These are phyloP conservation scores for Sisor rabdophorus DNA, from an alignment of 2,113 vertebrate species.

Conservation along the genomic window DNA sequence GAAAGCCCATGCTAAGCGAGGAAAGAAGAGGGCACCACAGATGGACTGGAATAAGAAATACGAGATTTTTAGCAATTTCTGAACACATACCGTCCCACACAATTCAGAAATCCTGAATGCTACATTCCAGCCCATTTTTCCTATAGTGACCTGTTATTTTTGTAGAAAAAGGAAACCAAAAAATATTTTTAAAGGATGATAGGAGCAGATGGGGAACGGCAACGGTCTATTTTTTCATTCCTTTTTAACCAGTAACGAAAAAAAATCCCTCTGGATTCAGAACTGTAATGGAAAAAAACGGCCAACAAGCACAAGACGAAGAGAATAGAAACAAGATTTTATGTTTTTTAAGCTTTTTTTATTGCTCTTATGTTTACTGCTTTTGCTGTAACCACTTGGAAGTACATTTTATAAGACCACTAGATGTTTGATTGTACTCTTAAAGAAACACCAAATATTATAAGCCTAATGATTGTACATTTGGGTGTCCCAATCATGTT, in stretches of 20 bases:
- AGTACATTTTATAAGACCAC: background rate
- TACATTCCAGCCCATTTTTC: background rate
- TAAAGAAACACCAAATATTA: background rate
- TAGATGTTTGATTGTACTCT: background rate
- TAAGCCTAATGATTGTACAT: background rate
- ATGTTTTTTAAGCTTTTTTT: background rate
- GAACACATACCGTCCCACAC: conserved; percentile 52
- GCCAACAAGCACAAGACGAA: background rate
- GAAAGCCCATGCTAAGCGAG: conserved; percentile 83
- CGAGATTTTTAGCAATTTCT: conserved; percentile 97
- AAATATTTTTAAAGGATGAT: conserved; percentile 20
- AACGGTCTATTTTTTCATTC: background rate
- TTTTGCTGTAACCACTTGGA: background rate
- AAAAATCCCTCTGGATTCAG: background rate
- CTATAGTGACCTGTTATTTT: conserved; percentile 38
- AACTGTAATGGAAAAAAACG: conserved; percentile 6
- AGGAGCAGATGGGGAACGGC: conserved; percentile 16
- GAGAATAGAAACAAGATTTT: background rate
- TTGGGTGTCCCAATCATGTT: background rate
- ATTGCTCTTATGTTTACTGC: conserved; percentile 4
- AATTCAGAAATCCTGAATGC: background rate
- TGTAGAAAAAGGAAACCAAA: conserved; percentile 38
- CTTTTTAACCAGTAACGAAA: conserved; percentile 3
- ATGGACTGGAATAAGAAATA: conserved; percentile 99
- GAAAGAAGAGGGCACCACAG: conserved; percentile 87